Evolutionary conservation across 2,888 invertebrate species (phyloP).

Genomic region (Tiliacea citrago): DNA sequence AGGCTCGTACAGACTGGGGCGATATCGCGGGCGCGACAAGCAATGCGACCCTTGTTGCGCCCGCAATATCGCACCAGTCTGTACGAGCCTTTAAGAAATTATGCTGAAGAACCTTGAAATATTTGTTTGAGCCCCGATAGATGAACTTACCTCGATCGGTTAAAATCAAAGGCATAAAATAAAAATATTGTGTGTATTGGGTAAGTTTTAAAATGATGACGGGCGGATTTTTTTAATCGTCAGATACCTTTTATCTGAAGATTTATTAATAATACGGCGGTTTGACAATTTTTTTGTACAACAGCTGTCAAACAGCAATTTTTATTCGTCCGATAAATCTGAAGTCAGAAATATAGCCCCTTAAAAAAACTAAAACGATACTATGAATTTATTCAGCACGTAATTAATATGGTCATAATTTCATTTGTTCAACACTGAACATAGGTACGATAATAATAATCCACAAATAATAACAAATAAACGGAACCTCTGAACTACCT

Average conservation of each 20-base stretch:
- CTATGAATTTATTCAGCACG: background rate
- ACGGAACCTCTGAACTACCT: background rate
- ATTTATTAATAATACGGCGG: too few relatives aligned
- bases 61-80: too few relatives aligned
- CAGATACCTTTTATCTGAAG: too few relatives aligned
- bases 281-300: too few relatives aligned
- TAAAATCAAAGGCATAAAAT: background rate
- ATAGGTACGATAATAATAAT: too few relatives aligned
- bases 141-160: slow-evolving; percentile 11
- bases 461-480: background rate
- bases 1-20: too few relatives aligned
- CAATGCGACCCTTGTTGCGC: too few relatives aligned
- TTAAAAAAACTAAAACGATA: background rate
- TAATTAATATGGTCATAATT: background rate
- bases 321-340: background rate
- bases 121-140: background rate
- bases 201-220: background rate
- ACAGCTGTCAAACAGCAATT: too few relatives aligned
- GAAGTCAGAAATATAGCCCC: background rate
- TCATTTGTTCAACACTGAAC: background rate
- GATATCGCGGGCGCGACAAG: too few relatives aligned
- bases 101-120: slow-evolving; percentile 7
- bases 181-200: background rate
- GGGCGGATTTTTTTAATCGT: background rate
- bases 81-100: background rate